Percentiles rank a stretch among this genome's conserved stretches.
phyloP scores from a whole-genome alignment of 2,888 invertebrate genomes.

The Adelognathus sp. region DNA sequence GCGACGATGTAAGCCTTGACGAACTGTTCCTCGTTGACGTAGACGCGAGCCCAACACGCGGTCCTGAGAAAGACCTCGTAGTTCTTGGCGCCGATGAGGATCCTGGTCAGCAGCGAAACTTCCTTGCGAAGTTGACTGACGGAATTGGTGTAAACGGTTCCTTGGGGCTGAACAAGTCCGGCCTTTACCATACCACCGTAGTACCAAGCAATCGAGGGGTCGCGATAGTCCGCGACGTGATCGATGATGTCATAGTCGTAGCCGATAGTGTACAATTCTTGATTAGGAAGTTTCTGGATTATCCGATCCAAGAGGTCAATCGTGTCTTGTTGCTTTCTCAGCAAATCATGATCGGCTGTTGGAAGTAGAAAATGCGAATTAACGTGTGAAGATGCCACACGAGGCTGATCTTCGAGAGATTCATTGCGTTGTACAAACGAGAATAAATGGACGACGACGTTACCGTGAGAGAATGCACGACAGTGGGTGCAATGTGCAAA shows the following conservation, averaged over 20 bases:
- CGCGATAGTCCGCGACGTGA: constrained; percentile 84
- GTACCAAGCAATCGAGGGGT: constrained; percentile 81
- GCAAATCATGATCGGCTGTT: constrained; percentile 83
- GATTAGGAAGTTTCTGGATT: constrained; percentile 84
- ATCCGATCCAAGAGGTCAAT: constrained; percentile 85
- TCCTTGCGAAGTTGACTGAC: constrained; percentile 85
- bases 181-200: constrained; percentile 83
- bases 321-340: constrained; percentile 83
- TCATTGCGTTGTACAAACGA: neutral
- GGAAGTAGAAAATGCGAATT: neutral
- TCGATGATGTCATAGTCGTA: constrained; percentile 84
- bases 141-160: constrained; percentile 85
- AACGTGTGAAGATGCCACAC: neutral
- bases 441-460: no score
- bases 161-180: constrained; percentile 83
- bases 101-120: constrained; percentile 85
- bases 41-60: constrained; percentile 86
- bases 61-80: constrained; percentile 87
- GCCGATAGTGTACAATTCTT: constrained; percentile 83
- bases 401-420: neutral
- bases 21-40: constrained; percentile 88
- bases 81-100: constrained; percentile 87
- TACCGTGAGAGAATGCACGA: neutral
- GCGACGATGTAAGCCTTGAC: constrained; percentile 84
- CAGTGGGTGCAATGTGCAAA: neutral